phyloP scores from a whole-genome alignment of 2,113 vertebrate species.

The Pedetes capensis region DNA sequence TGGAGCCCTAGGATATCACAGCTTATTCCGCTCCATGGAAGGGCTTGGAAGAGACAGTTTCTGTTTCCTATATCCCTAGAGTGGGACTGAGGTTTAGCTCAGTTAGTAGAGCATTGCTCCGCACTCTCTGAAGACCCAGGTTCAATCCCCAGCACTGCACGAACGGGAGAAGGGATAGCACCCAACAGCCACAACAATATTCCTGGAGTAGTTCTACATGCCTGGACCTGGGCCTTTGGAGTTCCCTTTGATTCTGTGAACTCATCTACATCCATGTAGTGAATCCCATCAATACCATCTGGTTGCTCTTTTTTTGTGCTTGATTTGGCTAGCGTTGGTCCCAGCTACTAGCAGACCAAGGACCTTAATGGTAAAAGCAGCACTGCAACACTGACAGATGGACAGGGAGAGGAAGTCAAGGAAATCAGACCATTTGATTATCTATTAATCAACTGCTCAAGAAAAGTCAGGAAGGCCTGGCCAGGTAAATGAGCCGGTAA shows the following conservation, averaged over 20 bases:
- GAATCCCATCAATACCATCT: not conserved
- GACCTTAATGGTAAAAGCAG: not conserved
- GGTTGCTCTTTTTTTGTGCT: not conserved
- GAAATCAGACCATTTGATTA: not conserved
- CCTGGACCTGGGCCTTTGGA: too few relatives aligned
- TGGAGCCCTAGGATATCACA: rapidly evolving
- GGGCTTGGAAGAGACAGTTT: not conserved
- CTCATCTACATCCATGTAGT: not conserved
- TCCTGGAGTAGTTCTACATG: not conserved
- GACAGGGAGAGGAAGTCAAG: not conserved
- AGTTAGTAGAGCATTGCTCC: too few relatives aligned
- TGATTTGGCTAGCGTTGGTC: not conserved
- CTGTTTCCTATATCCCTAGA: not conserved
- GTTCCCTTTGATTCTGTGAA: not conserved
- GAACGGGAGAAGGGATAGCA: too few relatives aligned
- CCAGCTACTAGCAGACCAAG: not conserved
- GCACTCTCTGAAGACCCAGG: too few relatives aligned
- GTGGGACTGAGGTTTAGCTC: too few relatives aligned
- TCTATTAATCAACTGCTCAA: not conserved
- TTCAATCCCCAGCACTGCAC: too few relatives aligned
- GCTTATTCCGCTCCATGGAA: not conserved
- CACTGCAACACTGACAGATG: not conserved
- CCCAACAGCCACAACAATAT: too few relatives aligned
- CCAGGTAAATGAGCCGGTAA: not conserved
- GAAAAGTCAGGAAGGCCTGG: not conserved